Conservation (phyloP, 2,797 vertebrate genomes). For the Falco columbarius region DNA sequence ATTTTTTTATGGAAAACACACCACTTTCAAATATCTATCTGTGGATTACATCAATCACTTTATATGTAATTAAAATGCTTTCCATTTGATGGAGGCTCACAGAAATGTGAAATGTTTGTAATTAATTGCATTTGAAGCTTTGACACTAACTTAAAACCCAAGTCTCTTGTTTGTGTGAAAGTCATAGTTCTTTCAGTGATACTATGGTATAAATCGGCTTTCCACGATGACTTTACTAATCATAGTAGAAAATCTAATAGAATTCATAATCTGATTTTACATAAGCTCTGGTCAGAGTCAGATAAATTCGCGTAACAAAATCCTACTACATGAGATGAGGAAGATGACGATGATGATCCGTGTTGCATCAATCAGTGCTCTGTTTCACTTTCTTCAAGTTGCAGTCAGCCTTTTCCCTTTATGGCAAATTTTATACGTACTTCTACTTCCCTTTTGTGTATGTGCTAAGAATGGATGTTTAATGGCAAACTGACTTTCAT, state of each 20-base stretch:
- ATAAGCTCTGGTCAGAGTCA: not conserved
- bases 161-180: constrained; percentile 13
- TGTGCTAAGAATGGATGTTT: constrained; percentile 51
- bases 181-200: not conserved
- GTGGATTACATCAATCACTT: constrained; percentile 15
- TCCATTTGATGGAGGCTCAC: not conserved
- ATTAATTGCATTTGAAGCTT: constrained; percentile 4
- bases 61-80: constrained; percentile 46
- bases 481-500: constrained; percentile 61
- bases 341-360: not conserved
- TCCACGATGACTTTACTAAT: not conserved
- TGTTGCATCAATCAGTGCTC: not conserved
- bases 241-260: not conserved
- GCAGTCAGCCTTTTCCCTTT: constrained; percentile 15
- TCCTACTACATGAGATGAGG: not conserved
- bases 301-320: constrained; percentile 32
- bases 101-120: not conserved
- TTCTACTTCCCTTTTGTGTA: constrained; percentile 37
- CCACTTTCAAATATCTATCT: constrained; percentile 31
- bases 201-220: not conserved
- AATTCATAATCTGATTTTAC: constrained; percentile 9
- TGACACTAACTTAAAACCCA: not conserved
- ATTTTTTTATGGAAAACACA: constrained; percentile 10
- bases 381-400: not conserved
- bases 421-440: not conserved